These are phyloP conservation scores for Potorous gilbertii DNA, from an alignment of 2,797 vertebrate species.

Conservation along the genomic window DNA sequence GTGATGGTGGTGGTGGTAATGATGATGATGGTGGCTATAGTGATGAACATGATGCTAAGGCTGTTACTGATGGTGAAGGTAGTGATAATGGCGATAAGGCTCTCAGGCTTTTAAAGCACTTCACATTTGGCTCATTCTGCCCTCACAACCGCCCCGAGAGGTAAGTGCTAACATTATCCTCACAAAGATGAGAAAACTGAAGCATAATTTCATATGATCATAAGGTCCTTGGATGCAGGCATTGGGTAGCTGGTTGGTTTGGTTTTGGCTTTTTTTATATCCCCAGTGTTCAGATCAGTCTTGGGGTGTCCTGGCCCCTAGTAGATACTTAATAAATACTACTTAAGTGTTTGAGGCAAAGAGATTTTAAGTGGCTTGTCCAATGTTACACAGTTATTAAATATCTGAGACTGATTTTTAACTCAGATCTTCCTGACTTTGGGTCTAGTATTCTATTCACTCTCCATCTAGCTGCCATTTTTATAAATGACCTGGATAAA, in stretches of 20 bases:
- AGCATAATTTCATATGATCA: not conserved
- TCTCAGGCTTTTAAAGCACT: not conserved
- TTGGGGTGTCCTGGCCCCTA: not conserved
- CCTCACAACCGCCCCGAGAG: not conserved
- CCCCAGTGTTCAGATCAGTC: not conserved
- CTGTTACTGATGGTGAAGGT: not conserved
- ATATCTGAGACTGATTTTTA: not conserved
- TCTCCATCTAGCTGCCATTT: not conserved
- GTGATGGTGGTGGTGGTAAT: not conserved
- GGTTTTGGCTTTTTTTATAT: not conserved
- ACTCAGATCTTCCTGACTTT: not conserved
- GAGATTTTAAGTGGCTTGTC: not conserved
- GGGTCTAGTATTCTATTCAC: not conserved
- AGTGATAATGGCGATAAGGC: not conserved
- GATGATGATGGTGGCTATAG: too few relatives aligned
- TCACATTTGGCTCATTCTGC: not conserved
- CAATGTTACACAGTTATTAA: not conserved
- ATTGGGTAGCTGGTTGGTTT: not conserved
- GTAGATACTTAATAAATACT: not conserved
- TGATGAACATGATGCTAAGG: too few relatives aligned
- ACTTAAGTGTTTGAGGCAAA: not conserved
- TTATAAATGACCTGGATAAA: not conserved
- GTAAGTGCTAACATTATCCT: not conserved
- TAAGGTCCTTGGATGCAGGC: not conserved
- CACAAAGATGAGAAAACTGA: not conserved